These are phyloP conservation scores for Triops longicaudatus DNA, from an alignment of 1,140 invertebrate genomes.

Conservation along the genomic window DNA sequence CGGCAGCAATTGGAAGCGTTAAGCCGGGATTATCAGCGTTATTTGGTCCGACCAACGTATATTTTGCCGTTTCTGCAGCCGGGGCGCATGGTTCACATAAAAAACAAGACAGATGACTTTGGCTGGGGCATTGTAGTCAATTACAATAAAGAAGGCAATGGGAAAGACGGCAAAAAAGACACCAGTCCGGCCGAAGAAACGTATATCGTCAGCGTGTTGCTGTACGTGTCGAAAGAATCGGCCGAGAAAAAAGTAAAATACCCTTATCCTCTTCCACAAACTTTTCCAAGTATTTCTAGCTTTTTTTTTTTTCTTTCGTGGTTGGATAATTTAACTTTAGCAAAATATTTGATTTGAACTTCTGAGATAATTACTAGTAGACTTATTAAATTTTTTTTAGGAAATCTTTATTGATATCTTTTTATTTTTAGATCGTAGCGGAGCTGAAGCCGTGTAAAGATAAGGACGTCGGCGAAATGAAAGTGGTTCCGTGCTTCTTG, in stretches of 20 bases:
- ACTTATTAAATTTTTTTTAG: no score
- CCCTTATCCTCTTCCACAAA: background rate
- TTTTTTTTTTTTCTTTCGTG: no score
- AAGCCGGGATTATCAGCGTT: slow-evolving; percentile 61
- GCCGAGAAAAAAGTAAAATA: slow-evolving; percentile 40
- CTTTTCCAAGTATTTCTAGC: no score
- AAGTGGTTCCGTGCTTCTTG: slow-evolving; percentile 78
- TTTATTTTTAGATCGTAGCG: slow-evolving; percentile 26
- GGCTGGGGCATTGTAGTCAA: slow-evolving; percentile 95
- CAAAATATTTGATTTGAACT: no score
- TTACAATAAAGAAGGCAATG: slow-evolving; percentile 63
- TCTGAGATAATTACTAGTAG: no score
- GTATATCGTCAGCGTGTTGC: slow-evolving; percentile 71
- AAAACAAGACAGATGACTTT: slow-evolving; percentile 75
- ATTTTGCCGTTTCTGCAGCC: slow-evolving; percentile 88
- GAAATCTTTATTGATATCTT: background rate
- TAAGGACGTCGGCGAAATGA: slow-evolving; percentile 66
- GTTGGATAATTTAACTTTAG: no score
- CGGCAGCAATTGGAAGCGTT: slow-evolving; percentile 69
- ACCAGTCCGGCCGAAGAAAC: slow-evolving; percentile 45
- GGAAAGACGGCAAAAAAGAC: slow-evolving; percentile 41
- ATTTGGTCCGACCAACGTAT: slow-evolving; percentile 77
- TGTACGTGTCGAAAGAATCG: slow-evolving; percentile 60
- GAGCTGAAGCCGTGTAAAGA: slow-evolving; percentile 35
- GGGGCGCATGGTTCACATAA: slow-evolving; percentile 84